phyloP scores from a whole-genome alignment of 92 coral and sea anemone species.

The Anthopleura xanthogrammica region DNA sequence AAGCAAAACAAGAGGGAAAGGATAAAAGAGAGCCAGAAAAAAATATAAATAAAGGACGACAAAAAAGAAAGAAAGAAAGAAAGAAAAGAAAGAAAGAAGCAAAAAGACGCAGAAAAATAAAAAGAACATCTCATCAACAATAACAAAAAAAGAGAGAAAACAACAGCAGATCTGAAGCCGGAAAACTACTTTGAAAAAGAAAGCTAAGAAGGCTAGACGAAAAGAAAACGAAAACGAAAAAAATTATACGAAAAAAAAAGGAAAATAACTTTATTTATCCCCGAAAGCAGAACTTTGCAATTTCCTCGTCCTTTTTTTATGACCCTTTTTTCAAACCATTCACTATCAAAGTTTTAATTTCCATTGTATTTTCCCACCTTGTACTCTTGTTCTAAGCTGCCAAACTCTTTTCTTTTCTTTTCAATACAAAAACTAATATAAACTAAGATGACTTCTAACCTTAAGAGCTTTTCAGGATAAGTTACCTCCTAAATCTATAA shows the following conservation, averaged over 20 bases:
- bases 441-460: neutral
- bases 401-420: neutral
- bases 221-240: too few species aligned
- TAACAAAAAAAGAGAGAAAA: neutral
- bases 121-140: neutral
- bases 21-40: neutral
- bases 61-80: neutral
- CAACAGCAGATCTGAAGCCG: neutral
- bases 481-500: slow-evolving; percentile 4
- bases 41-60: neutral
- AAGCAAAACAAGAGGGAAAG: neutral
- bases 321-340: too few species aligned
- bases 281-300: too few species aligned
- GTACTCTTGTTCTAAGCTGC: neutral
- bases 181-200: too few species aligned
- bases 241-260: too few species aligned
- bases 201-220: too few species aligned
- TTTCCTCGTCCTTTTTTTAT: too few species aligned
- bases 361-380: too few species aligned
- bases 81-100: neutral
- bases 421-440: neutral
- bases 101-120: neutral
- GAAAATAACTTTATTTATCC: too few species aligned
- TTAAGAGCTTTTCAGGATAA: slow-evolving; percentile 6
- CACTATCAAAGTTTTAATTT: too few species aligned